Evolutionary conservation across 92 coral and sea anemone species (phyloP).

Genomic region (Actinostola sp.): DNA sequence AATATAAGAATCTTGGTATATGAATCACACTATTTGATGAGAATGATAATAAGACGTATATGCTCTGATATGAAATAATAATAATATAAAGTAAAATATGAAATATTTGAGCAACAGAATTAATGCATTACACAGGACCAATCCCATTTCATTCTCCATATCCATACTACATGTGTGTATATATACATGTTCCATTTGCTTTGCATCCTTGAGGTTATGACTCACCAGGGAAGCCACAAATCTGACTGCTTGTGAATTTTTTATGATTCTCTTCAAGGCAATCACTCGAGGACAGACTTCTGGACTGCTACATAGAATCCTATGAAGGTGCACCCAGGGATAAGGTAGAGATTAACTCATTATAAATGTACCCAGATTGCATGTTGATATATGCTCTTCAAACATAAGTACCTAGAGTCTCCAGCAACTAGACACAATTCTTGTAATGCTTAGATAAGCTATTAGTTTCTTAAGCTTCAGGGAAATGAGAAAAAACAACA

Average conservation of each 20-base stretch:
- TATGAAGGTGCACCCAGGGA: slow-evolving; percentile 98
- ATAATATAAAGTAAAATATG: too few species aligned
- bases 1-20: too few species aligned
- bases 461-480: slow-evolving; percentile 1
- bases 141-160: too few species aligned
- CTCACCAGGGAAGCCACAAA: slow-evolving; percentile 12
- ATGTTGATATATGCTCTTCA: neutral
- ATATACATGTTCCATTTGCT: neutral
- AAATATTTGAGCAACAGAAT: too few species aligned
- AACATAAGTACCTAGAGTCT: slow-evolving; percentile 17
- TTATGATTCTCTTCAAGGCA: slow-evolving; percentile 64
- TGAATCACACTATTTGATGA: too few species aligned
- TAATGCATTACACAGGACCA: too few species aligned
- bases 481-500: neutral
- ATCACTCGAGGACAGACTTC: slow-evolving; percentile 88
- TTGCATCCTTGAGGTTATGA: neutral
- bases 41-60: too few species aligned
- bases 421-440: slow-evolving; percentile 20
- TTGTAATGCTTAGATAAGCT: slow-evolving; percentile 10
- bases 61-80: too few species aligned
- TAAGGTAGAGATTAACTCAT: slow-evolving; percentile 64
- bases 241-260: slow-evolving; percentile 22
- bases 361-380: neutral
- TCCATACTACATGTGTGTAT: too few species aligned
- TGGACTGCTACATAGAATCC: slow-evolving; percentile 96